A percentile compares a stretch with the other conserved stretches of the same genome.
Evolutionary conservation across 2,113 vertebrate species (phyloP).

Genomic region (Micromys minutus): DNA sequence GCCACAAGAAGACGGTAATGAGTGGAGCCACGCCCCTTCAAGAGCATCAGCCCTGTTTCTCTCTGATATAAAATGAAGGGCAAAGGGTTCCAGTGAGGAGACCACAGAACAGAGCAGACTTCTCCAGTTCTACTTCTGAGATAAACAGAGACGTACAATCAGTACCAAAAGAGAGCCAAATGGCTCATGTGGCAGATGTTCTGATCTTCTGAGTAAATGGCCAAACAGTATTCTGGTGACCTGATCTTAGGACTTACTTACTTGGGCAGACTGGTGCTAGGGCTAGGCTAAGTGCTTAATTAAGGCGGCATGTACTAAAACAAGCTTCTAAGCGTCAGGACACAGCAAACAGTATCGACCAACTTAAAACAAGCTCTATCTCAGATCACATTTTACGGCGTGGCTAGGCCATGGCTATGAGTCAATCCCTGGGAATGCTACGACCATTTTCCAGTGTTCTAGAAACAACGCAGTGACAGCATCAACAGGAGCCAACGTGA

Average conservation of each 20-base stretch:
- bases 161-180: background rate
- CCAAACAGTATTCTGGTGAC: background rate
- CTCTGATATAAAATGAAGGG: background rate
- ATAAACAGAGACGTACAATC: background rate
- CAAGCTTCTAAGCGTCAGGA: background rate
- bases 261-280: background rate
- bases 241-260: background rate
- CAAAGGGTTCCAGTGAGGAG: background rate
- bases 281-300: background rate
- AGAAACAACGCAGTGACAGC: constrained; percentile 33
- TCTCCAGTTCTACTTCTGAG: background rate
- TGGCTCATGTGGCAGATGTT: background rate
- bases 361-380: constrained; percentile 25
- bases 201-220: background rate
- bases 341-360: background rate
- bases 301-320: background rate
- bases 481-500: background rate
- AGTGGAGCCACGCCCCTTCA: background rate
- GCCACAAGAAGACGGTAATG: background rate
- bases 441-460: constrained; percentile 10
- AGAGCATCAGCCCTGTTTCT: background rate
- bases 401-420: background rate
- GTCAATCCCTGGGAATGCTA: background rate
- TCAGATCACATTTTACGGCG: constrained; percentile 13
- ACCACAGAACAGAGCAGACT: background rate